A percentile compares a stretch with the other conserved stretches of the same genome.
Evolutionary conservation across 1,140 invertebrate genomes (phyloP).

Genomic region (Pristionchus pacificus): DNA sequence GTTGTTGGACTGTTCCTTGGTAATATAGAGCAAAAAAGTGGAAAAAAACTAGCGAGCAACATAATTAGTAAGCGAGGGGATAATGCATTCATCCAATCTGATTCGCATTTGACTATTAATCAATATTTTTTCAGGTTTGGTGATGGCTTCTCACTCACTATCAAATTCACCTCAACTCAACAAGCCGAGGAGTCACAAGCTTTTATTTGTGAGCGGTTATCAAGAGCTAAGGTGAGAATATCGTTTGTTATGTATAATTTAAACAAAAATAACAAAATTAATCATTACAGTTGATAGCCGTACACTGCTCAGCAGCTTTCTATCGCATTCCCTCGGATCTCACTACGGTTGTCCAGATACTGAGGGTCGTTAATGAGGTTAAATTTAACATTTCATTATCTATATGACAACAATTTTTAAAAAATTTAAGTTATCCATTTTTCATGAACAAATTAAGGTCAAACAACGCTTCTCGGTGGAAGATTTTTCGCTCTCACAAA

Average conservation of each 20-base stretch:
- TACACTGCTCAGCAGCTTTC: slow-evolving; percentile 42
- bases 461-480: slow-evolving; percentile 20
- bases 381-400: no score
- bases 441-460: slow-evolving; percentile 6
- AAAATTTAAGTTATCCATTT: no score
- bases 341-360: slow-evolving; percentile 22
- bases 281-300: slow-evolving; percentile 28
- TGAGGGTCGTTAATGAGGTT: slow-evolving; percentile 30
- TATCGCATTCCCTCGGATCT: slow-evolving; percentile 28
- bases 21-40: no score
- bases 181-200: slow-evolving; percentile 20
- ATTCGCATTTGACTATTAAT: no score
- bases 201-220: slow-evolving; percentile 23
- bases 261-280: no score
- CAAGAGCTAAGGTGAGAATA: slow-evolving; percentile 16
- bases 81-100: no score
- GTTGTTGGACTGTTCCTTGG: no score
- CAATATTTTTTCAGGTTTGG: slow-evolving; percentile 46
- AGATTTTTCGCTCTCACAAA: slow-evolving; percentile 41
- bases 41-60: no score
- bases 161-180: slow-evolving; percentile 28
- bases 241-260: no score
- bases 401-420: no score
- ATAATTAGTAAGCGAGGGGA: no score
- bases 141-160: slow-evolving; percentile 47